Evolutionary conservation across 1,140 invertebrate genomes (phyloP).

Genomic region (Cotesia chilonis): DNA sequence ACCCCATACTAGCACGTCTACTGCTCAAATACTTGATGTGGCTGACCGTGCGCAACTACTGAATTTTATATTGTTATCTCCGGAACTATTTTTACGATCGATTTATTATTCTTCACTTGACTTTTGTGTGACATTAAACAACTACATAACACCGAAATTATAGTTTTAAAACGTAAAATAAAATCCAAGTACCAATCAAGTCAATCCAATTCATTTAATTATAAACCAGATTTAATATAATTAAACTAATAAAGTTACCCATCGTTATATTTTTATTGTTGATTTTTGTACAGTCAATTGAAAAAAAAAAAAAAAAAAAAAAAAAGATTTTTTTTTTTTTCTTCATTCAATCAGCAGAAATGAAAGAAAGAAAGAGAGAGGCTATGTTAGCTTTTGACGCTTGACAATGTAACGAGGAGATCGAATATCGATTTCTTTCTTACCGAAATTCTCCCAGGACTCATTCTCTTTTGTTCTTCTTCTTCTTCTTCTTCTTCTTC

Average conservation of each 20-base stretch:
- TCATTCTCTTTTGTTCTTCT: slow-evolving; percentile 7
- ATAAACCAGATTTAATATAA: too few relatives aligned
- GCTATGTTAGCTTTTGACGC: neutral
- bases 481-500: neutral
- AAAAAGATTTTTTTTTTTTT: too few relatives aligned
- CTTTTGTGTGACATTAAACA: neutral
- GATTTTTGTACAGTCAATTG: neutral
- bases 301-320: neutral
- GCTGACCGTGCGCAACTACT: slow-evolving; percentile 19
- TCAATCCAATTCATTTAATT: neutral
- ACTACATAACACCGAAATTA: too few relatives aligned
- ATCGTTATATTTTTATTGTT: too few relatives aligned
- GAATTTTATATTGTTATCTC: slow-evolving; percentile 1
- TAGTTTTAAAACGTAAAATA: neutral
- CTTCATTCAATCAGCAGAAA: neutral
- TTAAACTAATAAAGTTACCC: too few relatives aligned
- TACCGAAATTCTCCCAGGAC: slow-evolving; percentile 35
- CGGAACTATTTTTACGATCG: neutral
- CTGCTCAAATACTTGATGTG: slow-evolving; percentile 26
- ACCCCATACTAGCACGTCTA: neutral
- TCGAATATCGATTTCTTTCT: slow-evolving; percentile 46
- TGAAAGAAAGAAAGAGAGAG: neutral
- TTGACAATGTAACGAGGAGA: slow-evolving; percentile 37
- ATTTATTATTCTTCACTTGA: neutral
- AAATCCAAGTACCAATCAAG: neutral